phyloP scores from a whole-genome alignment of 2,113 vertebrate species.

The Dipodomys ordii region DNA sequence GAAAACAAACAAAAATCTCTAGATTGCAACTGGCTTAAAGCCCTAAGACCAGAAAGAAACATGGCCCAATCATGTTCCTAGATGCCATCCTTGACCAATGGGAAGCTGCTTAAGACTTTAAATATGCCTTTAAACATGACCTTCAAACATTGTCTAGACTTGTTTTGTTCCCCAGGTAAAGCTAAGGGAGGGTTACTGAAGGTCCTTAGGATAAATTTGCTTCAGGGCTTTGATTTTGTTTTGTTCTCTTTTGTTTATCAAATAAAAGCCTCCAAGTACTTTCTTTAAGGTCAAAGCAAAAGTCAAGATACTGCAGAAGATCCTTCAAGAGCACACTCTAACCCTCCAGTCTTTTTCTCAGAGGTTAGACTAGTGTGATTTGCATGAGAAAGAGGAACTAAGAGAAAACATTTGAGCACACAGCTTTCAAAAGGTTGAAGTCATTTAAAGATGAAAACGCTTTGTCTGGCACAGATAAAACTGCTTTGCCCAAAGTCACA shows the following conservation, averaged over 20 bases:
- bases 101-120: neutral
- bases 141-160: neutral
- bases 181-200: conserved; percentile 14
- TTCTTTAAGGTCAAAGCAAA: conserved; percentile 62
- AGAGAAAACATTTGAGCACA: neutral
- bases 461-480: neutral
- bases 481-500: neutral
- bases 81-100: neutral
- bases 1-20: neutral
- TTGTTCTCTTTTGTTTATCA: conserved; percentile 57
- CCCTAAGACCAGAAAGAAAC: neutral
- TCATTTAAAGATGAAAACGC: neutral
- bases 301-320: conserved; percentile 61
- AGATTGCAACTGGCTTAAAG: neutral
- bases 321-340: conserved; percentile 12
- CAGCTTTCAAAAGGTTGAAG: neutral
- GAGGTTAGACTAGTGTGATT: conserved; percentile 24
- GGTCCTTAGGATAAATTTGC: conserved; percentile 40
- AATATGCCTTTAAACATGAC: neutral
- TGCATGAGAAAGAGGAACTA: conserved; percentile 49
- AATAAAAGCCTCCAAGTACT: conserved; percentile 54
- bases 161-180: conserved; percentile 36
- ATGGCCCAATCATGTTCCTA: neutral
- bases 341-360: conserved; percentile 12
- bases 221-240: conserved; percentile 66